Evolutionary conservation across 2,797 vertebrate genomes (phyloP).

Genomic region (Micromesistius poutassou): DNA sequence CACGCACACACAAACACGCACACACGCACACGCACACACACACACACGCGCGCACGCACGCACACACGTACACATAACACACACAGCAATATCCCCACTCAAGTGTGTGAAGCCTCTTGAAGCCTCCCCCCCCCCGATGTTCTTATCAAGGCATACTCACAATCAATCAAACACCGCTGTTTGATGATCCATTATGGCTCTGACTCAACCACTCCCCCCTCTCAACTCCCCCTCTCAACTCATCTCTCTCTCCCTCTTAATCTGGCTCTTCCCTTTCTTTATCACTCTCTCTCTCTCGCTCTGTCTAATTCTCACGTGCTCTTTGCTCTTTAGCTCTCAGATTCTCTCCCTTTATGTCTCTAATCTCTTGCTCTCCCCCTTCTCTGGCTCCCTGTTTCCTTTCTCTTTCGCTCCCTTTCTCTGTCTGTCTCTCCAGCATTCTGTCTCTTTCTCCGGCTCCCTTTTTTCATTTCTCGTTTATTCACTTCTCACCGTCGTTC

Average conservation of each 20-base stretch:
- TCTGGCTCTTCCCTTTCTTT: background rate
- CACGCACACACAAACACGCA: background rate
- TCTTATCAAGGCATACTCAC: background rate
- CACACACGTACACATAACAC: background rate
- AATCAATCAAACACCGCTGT: background rate
- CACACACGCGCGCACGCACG: background rate
- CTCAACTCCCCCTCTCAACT: background rate
- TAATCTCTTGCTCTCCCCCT: background rate
- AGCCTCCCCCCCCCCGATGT: background rate
- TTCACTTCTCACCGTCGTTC: too few species aligned
- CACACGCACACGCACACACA: slow-evolving; percentile 1
- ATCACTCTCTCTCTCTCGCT: background rate
- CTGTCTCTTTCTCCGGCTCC: background rate
- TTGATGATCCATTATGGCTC: background rate
- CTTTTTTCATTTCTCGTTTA: too few species aligned
- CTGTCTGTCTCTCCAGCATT: background rate
- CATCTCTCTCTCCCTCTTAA: background rate
- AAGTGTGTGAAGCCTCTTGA: background rate
- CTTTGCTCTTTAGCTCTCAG: background rate
- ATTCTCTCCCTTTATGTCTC: background rate
- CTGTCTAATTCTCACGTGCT: background rate
- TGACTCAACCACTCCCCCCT: background rate
- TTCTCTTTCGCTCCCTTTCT: background rate
- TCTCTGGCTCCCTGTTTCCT: background rate
- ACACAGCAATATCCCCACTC: background rate